Base-by-base conservation (phyloP, 1,140 invertebrate genomes). In the Goniozus legneri region DNA sequence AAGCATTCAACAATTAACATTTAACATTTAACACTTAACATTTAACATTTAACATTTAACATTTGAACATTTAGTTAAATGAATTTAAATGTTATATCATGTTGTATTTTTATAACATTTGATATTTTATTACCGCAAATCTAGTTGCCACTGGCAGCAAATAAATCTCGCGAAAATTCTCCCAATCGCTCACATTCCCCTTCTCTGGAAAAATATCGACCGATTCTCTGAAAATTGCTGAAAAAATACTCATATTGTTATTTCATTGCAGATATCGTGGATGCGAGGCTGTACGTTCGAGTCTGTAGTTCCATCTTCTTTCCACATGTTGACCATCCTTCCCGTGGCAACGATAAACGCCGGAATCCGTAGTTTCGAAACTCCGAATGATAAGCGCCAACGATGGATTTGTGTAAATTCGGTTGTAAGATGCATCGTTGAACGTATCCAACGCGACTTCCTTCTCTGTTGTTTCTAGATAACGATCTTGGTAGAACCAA, bases 251-350 rank as follows among this genome's bases (percentile, higher is more conserved):
- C n/a, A n/a, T n/a, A n/a, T n/a, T n/a, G n/a, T n/a, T n/a, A n/a
- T n/a, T n/a, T n/a, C n/a, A n/a, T n/a, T n/a, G n/a, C n/a, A n/a
- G n/a, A n/a, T n/a, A n/a, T n/a, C n/a, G n/a, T n/a, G n/a, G n/a
- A n/a, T n/a, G n/a, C n/a, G n/a, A n/a, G n/a, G n/a, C n/a, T n/a
- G 61, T 65, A 77, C 75, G 64, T 61, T 80, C 79, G 8, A 81
- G 48, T 38, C 72, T 73, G 42, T 77, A 81, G 60, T 79, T 78
- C 45, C 65, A 79, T 62, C 77, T 77, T 19, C 77, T 67, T 42
- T 75, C 65, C n/a, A 32, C 21, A 40, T 79, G 68, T 45, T 76
- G 55, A 3, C 69, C 75, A 21, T 75, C 55, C n/a, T 63, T 45
- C 10, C 73, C 69, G 33, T 73, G 69, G 48, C 79, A 80, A 21